Evolutionary conservation across 2,888 invertebrate genomes (phyloP).

Genomic region (Synergus japonicus): DNA sequence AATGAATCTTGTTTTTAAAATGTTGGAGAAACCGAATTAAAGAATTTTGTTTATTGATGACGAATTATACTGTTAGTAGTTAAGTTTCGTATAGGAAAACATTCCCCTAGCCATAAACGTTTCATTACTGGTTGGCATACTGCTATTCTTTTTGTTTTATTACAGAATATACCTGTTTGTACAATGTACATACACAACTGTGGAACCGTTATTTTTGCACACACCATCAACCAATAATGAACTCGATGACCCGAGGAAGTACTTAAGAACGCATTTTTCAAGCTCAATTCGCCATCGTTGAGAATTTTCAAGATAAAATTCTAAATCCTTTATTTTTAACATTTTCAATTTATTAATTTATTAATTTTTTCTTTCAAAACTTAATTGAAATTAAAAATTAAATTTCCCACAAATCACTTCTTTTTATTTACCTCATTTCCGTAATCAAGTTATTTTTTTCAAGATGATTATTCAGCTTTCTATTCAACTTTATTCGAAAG

Average conservation of each 20-base stretch:
- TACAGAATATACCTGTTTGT: constrained; percentile 39
- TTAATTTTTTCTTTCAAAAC: neutral
- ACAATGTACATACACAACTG: constrained; percentile 35
- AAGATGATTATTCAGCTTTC: neutral
- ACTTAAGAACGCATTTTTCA: constrained; percentile 38
- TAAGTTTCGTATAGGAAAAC: constrained; percentile 11
- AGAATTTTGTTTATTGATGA: constrained; percentile 11
- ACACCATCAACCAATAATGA: constrained; percentile 39
- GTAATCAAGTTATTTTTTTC: neutral
- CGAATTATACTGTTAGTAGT: neutral
- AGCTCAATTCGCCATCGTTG: constrained; percentile 26
- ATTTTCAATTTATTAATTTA: neutral
- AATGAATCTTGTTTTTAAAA: neutral
- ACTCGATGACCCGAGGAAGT: constrained; percentile 41
- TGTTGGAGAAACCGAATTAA: neutral
- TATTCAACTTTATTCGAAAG: neutral
- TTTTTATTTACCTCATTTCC: neutral
- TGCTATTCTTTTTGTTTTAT: constrained; percentile 36
- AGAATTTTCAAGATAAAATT: constrained; percentile 5
- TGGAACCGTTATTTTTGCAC: constrained; percentile 38
- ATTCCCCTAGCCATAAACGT: constrained; percentile 36
- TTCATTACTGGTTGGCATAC: constrained; percentile 39
- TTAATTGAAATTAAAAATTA: neutral
- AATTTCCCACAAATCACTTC: neutral
- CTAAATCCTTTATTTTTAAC: neutral